Conservation (phyloP, 1,140 invertebrate species). For the Drosophila truncata region DNA sequence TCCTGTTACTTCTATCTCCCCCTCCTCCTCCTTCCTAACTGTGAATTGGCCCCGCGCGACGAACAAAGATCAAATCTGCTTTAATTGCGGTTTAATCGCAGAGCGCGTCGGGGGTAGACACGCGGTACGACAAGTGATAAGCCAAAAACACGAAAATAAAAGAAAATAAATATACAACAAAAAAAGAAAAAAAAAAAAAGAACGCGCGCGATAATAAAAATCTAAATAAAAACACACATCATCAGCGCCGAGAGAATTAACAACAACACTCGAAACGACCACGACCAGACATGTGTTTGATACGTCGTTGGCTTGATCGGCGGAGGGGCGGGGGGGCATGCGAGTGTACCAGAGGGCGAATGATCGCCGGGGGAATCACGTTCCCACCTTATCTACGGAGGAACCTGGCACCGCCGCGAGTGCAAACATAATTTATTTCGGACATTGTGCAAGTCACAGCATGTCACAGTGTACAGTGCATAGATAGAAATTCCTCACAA, state of each 20-base stretch:
- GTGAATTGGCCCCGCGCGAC: slow-evolving; percentile 61
- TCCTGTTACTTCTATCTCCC: not conserved
- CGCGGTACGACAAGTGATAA: slow-evolving; percentile 50
- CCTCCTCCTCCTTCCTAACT: slow-evolving; percentile 49
- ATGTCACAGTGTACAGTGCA: slow-evolving; percentile 13
- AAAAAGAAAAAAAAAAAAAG: slow-evolving; percentile 10
- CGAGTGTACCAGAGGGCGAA: slow-evolving; percentile 3
- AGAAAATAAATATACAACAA: slow-evolving; percentile 7
- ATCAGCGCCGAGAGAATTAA: slow-evolving; percentile 65
- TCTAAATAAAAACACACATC: slow-evolving; percentile 66
- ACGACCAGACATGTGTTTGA: slow-evolving; percentile 52
- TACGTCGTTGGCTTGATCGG: not conserved
- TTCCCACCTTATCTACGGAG: slow-evolving; percentile 41
- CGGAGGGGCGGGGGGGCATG: not conserved
- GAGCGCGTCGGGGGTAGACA: not conserved
- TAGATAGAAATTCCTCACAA: slow-evolving; percentile 2
- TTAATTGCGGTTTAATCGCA: slow-evolving; percentile 31
- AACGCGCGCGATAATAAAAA: slow-evolving; percentile 67
- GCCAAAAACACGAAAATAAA: slow-evolving; percentile 19
- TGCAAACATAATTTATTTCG: slow-evolving; percentile 45
- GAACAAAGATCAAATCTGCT: slow-evolving; percentile 56
- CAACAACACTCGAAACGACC: slow-evolving; percentile 65
- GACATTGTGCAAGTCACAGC: slow-evolving; percentile 33
- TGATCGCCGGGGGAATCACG: slow-evolving; percentile 42
- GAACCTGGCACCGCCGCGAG: slow-evolving; percentile 31